Conservation (phyloP, 2,113 vertebrate species). For the Sebastes fasciatus region DNA sequence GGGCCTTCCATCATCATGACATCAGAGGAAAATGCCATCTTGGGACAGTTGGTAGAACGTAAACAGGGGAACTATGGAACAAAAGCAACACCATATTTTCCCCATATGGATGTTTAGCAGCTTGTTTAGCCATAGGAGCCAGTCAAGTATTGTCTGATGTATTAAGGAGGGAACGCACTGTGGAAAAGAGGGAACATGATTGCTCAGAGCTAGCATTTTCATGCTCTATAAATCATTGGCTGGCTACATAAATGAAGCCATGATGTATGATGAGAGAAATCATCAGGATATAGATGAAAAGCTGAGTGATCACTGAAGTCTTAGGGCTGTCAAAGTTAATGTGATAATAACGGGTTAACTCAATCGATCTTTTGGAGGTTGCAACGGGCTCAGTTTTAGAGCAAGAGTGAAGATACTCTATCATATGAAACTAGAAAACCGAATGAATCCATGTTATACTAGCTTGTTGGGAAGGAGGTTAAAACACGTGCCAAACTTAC, state of each 20-base stretch:
- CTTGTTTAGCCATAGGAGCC: neutral
- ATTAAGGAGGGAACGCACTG: too few relatives aligned
- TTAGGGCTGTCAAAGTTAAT: too few relatives aligned
- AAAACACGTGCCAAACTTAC: too few relatives aligned
- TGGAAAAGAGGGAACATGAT: too few relatives aligned
- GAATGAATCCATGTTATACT: too few relatives aligned
- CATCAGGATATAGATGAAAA: neutral
- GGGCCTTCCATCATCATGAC: slow-evolving; percentile 19
- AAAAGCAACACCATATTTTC: neutral
- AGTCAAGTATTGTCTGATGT: neutral
- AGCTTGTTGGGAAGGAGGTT: too few relatives aligned
- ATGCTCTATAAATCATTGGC: neutral
- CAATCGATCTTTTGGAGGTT: too few relatives aligned
- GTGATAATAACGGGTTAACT: too few relatives aligned
- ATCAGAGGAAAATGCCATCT: slow-evolving; percentile 35
- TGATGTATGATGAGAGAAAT: neutral
- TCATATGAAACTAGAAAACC: too few relatives aligned
- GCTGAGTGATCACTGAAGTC: neutral
- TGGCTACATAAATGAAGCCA: neutral
- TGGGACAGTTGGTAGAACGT: slow-evolving; percentile 10
- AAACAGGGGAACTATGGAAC: neutral
- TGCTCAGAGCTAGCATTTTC: neutral
- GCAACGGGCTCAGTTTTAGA: too few relatives aligned
- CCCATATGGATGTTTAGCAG: neutral
- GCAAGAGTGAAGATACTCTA: too few relatives aligned